Evolutionary conservation across 2,113 vertebrate species (phyloP).

Genomic region (Vanacampus margaritifer): DNA sequence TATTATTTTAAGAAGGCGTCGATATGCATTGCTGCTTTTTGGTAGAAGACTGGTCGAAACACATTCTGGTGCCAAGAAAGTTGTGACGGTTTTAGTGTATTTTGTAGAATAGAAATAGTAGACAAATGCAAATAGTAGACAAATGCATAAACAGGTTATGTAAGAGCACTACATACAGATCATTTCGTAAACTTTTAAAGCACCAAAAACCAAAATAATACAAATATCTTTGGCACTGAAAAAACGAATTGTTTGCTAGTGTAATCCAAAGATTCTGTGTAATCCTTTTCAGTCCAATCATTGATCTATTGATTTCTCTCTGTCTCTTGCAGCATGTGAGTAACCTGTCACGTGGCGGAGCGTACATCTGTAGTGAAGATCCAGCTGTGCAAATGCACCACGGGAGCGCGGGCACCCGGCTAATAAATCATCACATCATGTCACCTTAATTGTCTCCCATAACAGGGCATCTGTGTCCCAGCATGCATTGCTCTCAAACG

Average conservation of each 20-base stretch:
- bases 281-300: not conserved
- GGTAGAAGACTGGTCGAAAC: too few species aligned
- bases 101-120: too few species aligned
- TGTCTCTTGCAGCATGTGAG: constrained; percentile 72
- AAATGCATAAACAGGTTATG: too few species aligned
- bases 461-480: constrained; percentile 67
- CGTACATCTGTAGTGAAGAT: constrained; percentile 30
- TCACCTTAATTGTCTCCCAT: constrained; percentile 76
- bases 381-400: constrained; percentile 74
- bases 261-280: not conserved
- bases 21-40: not conserved
- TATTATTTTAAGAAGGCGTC: too few species aligned
- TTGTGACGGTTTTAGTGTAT: too few species aligned
- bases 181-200: too few species aligned
- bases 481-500: constrained; percentile 40
- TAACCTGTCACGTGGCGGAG: constrained; percentile 28
- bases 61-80: too few species aligned
- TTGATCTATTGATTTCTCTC: not conserved
- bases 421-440: constrained; percentile 75
- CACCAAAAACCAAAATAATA: too few species aligned
- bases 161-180: too few species aligned
- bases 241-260: too few species aligned
- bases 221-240: too few species aligned
- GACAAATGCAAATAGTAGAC: too few species aligned
- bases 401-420: constrained; percentile 44